Evolutionary conservation across 2,113 vertebrate genomes (phyloP).

Genomic region (Pterocles orientalis): DNA sequence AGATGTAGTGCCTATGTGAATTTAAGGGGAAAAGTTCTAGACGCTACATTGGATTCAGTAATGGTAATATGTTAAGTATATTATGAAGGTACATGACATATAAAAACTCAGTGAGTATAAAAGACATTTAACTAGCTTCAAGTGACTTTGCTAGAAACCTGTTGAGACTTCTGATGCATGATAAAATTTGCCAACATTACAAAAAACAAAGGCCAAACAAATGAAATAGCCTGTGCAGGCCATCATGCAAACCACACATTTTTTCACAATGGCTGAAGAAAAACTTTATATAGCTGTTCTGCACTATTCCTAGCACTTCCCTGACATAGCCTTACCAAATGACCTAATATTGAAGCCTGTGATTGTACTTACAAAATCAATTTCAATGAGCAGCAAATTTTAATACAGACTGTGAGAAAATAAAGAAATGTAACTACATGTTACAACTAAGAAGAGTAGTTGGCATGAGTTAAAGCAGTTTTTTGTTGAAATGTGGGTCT

Average conservation of each 20-base stretch:
- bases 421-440: not conserved
- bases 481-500: not conserved
- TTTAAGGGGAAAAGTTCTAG: not conserved
- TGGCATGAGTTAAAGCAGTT: not conserved
- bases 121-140: not conserved
- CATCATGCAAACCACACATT: not conserved
- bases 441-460: not conserved
- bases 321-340: not conserved
- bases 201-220: not conserved
- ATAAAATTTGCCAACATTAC: not conserved
- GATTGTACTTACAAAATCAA: not conserved
- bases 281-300: not conserved
- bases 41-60: not conserved
- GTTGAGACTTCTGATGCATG: not conserved
- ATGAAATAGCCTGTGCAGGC: not conserved
- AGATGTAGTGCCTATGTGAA: not conserved
- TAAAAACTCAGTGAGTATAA: not conserved
- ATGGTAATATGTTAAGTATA: not conserved
- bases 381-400: not conserved
- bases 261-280: not conserved
- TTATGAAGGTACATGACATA: not conserved
- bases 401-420: not conserved
- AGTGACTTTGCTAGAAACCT: not conserved
- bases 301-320: not conserved
- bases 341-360: not conserved